Conservation (phyloP, 2,113 vertebrate species). For the Passerina amoena region DNA sequence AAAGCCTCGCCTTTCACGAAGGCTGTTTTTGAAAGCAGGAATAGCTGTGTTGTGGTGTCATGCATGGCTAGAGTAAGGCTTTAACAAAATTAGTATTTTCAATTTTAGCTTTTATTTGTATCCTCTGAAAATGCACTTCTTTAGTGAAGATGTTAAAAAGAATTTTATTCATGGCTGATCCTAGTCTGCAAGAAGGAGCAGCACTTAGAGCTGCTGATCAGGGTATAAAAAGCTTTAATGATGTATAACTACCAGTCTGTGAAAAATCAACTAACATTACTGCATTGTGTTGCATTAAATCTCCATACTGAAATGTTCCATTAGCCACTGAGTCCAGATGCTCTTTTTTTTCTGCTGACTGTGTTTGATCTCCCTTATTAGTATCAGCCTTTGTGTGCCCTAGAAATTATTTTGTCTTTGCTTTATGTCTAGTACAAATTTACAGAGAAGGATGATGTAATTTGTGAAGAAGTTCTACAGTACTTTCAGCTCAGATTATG, state of each 20-base stretch:
- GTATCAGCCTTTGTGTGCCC: neutral
- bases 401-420: constrained; percentile 24
- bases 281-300: neutral
- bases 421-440: neutral
- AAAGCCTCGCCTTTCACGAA: neutral
- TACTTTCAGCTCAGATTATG: neutral
- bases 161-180: neutral
- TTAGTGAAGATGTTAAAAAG: neutral
- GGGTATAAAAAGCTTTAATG: neutral
- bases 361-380: neutral
- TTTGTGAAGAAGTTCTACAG: neutral
- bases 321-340: constrained; percentile 12
- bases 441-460: neutral
- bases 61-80: neutral
- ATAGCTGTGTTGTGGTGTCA: neutral
- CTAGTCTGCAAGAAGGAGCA: neutral
- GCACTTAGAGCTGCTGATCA: neutral
- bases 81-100: neutral
- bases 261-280: constrained; percentile 14
- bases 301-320: neutral
- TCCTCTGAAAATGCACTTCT: neutral
- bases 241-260: neutral
- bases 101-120: neutral
- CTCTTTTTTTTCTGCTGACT: neutral
- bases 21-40: neutral